These are phyloP conservation scores for Bilobella aurantiaca DNA, from an alignment of 1,140 invertebrate genomes.

Conservation along the genomic window DNA sequence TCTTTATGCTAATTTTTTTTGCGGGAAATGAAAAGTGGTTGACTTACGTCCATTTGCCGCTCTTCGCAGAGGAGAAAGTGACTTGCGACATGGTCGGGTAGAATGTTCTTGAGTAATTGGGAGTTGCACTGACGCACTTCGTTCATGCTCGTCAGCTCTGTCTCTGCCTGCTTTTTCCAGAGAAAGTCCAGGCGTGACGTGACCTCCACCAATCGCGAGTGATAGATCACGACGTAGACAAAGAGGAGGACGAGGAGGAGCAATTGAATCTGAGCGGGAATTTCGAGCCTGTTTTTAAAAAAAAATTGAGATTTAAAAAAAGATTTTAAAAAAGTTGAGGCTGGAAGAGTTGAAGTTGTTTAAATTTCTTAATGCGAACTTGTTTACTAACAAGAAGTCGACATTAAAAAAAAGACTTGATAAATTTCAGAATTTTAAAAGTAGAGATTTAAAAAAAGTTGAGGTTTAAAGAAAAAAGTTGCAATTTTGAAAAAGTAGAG, in stretches of 20 bases:
- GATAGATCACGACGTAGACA: slow-evolving; percentile 76
- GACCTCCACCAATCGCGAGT: slow-evolving; percentile 78
- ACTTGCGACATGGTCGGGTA: slow-evolving; percentile 88
- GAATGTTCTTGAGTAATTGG: slow-evolving; percentile 79
- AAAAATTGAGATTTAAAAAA: neutral
- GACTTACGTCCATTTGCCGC: slow-evolving; percentile 51
- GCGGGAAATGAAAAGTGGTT: neutral
- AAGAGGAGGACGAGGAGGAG: slow-evolving; percentile 70
- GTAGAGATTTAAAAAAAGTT: too few relatives aligned
- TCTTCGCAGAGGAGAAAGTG: slow-evolving; percentile 73
- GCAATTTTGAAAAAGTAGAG: too few relatives aligned
- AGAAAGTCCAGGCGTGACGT: slow-evolving; percentile 84
- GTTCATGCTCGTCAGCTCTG: slow-evolving; percentile 81
- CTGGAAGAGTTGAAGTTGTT: too few relatives aligned
- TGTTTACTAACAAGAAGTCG: too few relatives aligned
- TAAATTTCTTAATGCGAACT: too few relatives aligned
- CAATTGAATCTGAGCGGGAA: slow-evolving; percentile 37
- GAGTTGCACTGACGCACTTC: slow-evolving; percentile 74
- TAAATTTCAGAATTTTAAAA: too few relatives aligned
- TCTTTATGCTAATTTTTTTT: neutral
- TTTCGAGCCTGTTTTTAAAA: slow-evolving; percentile 39
- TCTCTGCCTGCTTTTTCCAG: slow-evolving; percentile 87
- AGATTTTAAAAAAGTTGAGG: too few relatives aligned
- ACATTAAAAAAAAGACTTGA: too few relatives aligned
- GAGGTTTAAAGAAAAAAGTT: too few relatives aligned